Evolutionary conservation across 1,140 invertebrate genomes (phyloP), one percentile per base, ranked within the genome.

Genomic region (Triops longicaudatus): DNA sequence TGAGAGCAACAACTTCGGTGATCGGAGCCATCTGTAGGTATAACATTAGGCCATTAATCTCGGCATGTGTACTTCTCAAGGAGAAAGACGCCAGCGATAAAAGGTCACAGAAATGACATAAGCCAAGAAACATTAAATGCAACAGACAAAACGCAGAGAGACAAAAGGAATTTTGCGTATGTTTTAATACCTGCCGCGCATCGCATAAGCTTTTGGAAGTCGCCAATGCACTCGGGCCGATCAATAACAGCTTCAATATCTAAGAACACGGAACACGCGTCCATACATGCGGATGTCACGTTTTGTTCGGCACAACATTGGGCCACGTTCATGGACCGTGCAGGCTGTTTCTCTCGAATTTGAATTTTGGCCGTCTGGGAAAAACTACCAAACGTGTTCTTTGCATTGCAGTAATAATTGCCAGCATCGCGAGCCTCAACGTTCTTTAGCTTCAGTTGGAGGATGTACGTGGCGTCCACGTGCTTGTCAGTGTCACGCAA

Each of bases 151-250:
- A n/a, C 50, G 22, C 14, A 63, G 50, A 22, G 17, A 63, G 31
- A 63, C 50, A 17, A 63, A 63, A 10, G 50, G 17, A 14, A n/a
- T 63, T 14, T 63, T 22, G 14, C 5, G 14, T 14, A n/a, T 17
- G 0, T 22, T 63, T 7, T 63, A 6, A 79, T 81, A 85, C 92
- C 92, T 78, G 92, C 90, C 1, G 91, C 91, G 81, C 92, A 94
- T 81, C 90, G 90, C 91, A 94, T 93, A 22, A 94, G 84, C 81
- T 94, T 94, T 83, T 93, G 90, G 81, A 94, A 91, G 82, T 94
- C 92, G 71, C 88, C 86, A 79, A 93, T 88, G 82, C 92, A 94
- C 81, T 92, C 89, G 0, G 91, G 90, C 71, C 88, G 87, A 83
- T 92, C 89, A 81, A 92, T 90, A 42, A 93, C 90, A 41, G 89